A percentile compares a stretch with the other conserved stretches of the same genome.
Evolutionary conservation across 2,797 vertebrate species (phyloP).

Genomic region (Gastrophryne carolinensis): DNA sequence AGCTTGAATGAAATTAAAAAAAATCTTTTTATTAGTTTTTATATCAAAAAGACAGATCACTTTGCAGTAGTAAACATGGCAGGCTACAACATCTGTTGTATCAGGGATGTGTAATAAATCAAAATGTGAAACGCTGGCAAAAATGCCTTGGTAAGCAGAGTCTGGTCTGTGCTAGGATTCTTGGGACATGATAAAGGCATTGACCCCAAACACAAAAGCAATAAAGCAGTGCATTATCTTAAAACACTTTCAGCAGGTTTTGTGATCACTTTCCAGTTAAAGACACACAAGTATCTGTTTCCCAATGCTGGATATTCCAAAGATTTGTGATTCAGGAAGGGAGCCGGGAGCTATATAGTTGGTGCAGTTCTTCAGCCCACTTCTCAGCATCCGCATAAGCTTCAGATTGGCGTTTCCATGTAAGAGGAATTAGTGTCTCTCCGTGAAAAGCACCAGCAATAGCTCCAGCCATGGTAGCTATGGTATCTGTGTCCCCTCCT

Average conservation of each 20-base stretch:
- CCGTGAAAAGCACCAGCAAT: constrained; percentile 95
- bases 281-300: no score
- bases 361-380: constrained; percentile 78
- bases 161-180: background rate
- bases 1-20: no score
- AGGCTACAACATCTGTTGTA: no score
- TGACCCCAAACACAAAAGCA: no score
- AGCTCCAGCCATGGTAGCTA: constrained; percentile 97
- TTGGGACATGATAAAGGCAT: no score
- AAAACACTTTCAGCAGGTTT: no score
- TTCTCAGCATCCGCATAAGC: constrained; percentile 82
- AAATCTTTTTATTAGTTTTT: no score
- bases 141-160: background rate
- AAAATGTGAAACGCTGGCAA: background rate
- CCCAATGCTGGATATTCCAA: background rate
- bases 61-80: no score
- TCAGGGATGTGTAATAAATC: no score
- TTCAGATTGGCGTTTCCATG: constrained; percentile 90
- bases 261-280: no score
- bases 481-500: constrained; percentile 97
- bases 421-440: constrained; percentile 77
- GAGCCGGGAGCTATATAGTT: constrained; percentile 73
- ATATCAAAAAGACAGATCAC: no score
- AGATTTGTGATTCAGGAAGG: background rate
- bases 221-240: no score